Percentiles rank a stretch among this genome's conserved stretches.
These are phyloP conservation scores for Calidris pygmaea DNA, from an alignment of 2,113 vertebrate genomes.

Conservation along the genomic window DNA sequence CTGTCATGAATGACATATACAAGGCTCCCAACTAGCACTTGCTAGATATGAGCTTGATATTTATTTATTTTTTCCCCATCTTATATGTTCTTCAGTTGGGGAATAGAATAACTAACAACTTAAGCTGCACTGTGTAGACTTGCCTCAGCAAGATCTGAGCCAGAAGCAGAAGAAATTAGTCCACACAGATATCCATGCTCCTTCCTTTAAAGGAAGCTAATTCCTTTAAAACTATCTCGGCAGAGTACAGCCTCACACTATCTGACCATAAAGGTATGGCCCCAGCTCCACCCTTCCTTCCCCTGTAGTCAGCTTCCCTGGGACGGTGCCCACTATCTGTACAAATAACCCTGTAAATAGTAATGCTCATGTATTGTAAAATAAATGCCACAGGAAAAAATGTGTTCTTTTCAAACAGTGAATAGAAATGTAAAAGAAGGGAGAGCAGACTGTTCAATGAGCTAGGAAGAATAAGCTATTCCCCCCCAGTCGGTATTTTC, in stretches of 20 bases:
- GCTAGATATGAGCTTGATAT: background rate
- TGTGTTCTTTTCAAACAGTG: background rate
- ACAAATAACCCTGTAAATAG: background rate
- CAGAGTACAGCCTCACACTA: accelerated
- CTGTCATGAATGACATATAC: background rate
- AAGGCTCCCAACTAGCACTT: background rate
- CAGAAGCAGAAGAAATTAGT: background rate
- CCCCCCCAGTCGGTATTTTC: background rate
- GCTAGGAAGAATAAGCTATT: background rate
- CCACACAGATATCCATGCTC: background rate
- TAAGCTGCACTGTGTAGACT: background rate
- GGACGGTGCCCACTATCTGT: background rate
- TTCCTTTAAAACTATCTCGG: background rate
- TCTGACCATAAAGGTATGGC: background rate
- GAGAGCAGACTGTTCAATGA: background rate
- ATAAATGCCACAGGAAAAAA: background rate
- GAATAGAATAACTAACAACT: background rate
- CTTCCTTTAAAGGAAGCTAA: background rate
- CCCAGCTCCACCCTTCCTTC: background rate
- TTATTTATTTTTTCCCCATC: background rate
- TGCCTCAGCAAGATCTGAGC: background rate
- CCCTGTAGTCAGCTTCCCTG: background rate
- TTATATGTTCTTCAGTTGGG: background rate
- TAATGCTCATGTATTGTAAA: background rate
- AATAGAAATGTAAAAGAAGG: background rate